Evolutionary conservation across 2,888 invertebrate genomes (phyloP).

Genomic region (Pandemis cinnamomeana): DNA sequence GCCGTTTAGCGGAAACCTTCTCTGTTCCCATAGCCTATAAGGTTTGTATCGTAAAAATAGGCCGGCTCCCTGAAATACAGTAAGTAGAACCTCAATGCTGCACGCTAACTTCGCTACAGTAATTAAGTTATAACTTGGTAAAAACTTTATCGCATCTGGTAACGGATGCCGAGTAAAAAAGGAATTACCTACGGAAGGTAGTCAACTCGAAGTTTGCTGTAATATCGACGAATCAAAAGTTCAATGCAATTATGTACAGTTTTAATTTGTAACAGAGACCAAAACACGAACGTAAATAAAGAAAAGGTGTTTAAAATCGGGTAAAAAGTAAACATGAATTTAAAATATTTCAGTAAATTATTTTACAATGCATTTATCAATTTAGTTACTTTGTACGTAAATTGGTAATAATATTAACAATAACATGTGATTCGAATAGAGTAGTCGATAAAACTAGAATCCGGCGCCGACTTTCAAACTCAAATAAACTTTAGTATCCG

Average conservation of each 20-base stretch:
- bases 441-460: too few relatives aligned
- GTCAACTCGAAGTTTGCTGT: not conserved
- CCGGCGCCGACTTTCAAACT: too few relatives aligned
- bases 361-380: too few relatives aligned
- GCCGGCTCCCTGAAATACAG: slow-evolving; percentile 8
- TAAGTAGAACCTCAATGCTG: slow-evolving; percentile 41
- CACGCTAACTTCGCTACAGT: slow-evolving; percentile 55
- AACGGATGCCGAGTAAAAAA: slow-evolving; percentile 34
- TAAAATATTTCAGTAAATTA: too few relatives aligned
- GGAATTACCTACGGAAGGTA: not conserved
- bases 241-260: not conserved
- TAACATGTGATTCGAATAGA: too few relatives aligned
- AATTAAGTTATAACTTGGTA: slow-evolving; percentile 60
- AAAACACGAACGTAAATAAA: too few relatives aligned
- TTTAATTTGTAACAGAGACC: not conserved
- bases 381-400: too few relatives aligned
- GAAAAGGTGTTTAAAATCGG: too few relatives aligned
- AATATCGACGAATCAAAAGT: not conserved
- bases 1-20: not conserved
- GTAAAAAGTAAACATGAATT: too few relatives aligned
- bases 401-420: too few relatives aligned
- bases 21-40: not conserved
- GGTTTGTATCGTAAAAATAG: not conserved
- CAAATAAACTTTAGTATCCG: too few relatives aligned
- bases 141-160: slow-evolving; percentile 50